Conservation (phyloP, 2,113 vertebrate genomes). For the Scolopax mira region DNA sequence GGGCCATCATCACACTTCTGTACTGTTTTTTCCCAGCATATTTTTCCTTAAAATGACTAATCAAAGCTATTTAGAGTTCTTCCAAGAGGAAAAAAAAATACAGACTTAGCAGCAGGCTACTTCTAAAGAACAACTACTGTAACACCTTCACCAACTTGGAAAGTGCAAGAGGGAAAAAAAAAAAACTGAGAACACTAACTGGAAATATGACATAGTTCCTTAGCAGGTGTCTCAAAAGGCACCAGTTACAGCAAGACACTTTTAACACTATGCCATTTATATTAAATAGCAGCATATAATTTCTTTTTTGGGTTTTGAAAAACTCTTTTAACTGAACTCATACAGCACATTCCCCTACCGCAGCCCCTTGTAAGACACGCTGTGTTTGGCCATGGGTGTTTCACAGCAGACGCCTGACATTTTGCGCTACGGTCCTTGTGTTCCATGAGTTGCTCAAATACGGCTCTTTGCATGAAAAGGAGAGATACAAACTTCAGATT, state of each 20-base stretch:
- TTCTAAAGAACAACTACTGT: not conserved
- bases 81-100: not conserved
- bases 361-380: not conserved
- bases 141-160: not conserved
- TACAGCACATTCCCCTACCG: fast-evolving
- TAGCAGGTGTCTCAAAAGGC: not conserved
- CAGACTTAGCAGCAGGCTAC: not conserved
- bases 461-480: not conserved
- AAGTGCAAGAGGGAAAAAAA: not conserved
- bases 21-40: not conserved
- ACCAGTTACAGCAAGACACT: not conserved
- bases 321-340: not conserved
- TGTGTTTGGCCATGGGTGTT: not conserved
- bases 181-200: not conserved
- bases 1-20: not conserved
- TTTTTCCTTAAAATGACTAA: not conserved
- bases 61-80: not conserved
- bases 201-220: not conserved
- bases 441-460: not conserved
- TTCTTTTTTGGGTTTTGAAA: not conserved
- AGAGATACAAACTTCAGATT: not conserved
- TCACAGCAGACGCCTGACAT: fast-evolving
- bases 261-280: not conserved
- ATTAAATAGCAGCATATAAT: not conserved
- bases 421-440: not conserved